Conservation (phyloP, 2,797 vertebrate species). For the Gallinago nigripennis region DNA sequence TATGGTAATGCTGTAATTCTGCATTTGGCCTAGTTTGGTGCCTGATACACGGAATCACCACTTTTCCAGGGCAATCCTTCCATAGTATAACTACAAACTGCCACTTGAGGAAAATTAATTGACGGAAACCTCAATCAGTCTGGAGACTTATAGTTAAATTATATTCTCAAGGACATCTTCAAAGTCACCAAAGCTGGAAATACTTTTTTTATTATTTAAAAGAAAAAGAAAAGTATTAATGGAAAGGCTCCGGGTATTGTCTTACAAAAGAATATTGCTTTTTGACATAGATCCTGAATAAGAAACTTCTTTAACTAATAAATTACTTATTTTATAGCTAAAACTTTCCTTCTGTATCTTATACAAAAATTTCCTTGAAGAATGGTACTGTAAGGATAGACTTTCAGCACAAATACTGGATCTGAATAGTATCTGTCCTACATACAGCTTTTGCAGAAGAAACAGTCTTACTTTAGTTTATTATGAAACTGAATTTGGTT, state of each 20-base stretch:
- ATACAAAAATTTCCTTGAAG: background rate
- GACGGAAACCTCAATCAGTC: background rate
- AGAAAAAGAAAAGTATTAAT: background rate
- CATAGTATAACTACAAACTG: background rate
- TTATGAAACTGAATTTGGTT: conserved; percentile 7
- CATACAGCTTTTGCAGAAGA: background rate
- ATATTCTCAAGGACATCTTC: background rate
- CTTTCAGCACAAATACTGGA: background rate
- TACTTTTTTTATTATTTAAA: background rate
- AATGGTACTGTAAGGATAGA: background rate
- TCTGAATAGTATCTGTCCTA: background rate
- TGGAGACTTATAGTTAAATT: background rate
- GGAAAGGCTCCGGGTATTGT: background rate
- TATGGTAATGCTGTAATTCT: background rate
- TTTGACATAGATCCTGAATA: background rate
- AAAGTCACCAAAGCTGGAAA: conserved; percentile 28
- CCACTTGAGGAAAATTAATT: background rate
- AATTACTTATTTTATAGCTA: background rate
- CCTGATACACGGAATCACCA: background rate
- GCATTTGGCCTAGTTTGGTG: background rate
- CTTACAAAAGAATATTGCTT: background rate
- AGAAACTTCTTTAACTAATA: background rate
- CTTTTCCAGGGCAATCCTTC: conserved; percentile 2
- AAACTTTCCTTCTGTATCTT: background rate
- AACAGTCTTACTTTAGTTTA: background rate